Evolutionary conservation across 2,797 vertebrate genomes (phyloP).

Genomic region (Tragopan temminckii): DNA sequence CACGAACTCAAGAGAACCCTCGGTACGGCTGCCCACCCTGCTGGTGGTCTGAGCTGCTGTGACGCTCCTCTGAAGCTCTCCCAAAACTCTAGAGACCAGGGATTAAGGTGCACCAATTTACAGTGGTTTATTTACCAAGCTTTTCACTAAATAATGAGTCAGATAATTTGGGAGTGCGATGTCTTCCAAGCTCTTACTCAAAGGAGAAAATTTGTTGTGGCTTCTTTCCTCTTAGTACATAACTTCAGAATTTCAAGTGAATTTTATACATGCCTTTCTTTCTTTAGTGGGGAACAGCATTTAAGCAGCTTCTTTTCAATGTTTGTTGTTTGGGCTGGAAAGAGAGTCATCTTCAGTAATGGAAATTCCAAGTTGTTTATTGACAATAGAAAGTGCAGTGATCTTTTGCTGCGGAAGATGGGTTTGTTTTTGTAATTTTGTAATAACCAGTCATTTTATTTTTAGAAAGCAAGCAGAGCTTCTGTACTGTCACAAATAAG

Average conservation of each 20-base stretch:
- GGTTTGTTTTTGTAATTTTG: background rate
- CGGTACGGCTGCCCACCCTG: background rate
- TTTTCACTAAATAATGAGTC: background rate
- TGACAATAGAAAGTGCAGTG: background rate
- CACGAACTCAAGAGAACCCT: background rate
- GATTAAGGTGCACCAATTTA: background rate
- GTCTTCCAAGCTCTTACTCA: background rate
- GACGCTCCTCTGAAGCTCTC: background rate
- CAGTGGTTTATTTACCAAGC: background rate
- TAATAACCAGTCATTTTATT: background rate
- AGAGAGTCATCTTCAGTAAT: background rate
- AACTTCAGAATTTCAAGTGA: background rate
- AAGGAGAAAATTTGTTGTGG: background rate
- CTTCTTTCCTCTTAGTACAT: background rate
- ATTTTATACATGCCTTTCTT: background rate
- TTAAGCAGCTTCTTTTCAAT: background rate
- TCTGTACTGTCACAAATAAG: background rate
- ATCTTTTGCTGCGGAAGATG: background rate
- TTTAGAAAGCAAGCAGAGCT: background rate
- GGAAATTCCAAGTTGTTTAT: slow-evolving; percentile 17
- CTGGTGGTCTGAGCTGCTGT: background rate
- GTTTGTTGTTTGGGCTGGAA: background rate
- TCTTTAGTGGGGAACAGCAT: background rate
- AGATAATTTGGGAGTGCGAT: background rate
- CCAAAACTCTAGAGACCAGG: accelerated